Evolutionary conservation across 2,888 invertebrate genomes (phyloP).

Genomic region (Caenorhabditis panamensis): DNA sequence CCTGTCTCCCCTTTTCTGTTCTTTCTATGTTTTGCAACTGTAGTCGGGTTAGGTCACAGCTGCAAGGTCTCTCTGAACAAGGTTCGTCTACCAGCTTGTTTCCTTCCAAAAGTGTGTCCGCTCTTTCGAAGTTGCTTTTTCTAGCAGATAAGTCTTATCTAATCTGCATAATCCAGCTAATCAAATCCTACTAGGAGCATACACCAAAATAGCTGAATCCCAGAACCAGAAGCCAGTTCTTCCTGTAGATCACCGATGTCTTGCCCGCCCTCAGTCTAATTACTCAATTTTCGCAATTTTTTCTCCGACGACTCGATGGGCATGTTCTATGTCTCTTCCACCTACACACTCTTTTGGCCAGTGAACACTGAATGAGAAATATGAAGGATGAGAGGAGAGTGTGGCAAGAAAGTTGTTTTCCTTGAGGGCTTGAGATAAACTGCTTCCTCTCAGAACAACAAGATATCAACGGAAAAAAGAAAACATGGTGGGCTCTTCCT

Average conservation of each 20-base stretch:
- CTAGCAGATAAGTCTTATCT: conserved; percentile 1
- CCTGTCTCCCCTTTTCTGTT: neutral
- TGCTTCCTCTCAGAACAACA: conserved; percentile 38
- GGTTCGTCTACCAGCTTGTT: neutral
- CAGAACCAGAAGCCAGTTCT: conserved; percentile 7
- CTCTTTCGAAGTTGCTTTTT: conserved; percentile 25
- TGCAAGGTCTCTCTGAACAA: neutral
- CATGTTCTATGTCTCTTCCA: conserved; percentile 42
- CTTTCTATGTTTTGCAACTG: neutral
- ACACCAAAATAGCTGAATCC: conserved; percentile 26
- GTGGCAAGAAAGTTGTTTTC: conserved; percentile 55
- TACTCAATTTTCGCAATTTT: conserved; percentile 49
- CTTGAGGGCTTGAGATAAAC: conserved; percentile 49
- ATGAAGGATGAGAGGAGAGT: conserved; percentile 35
- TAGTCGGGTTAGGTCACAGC: neutral
- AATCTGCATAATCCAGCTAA: conserved; percentile 40
- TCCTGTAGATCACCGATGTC: conserved; percentile 14
- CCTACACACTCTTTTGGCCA: conserved; percentile 23
- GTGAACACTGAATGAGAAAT: conserved; percentile 25
- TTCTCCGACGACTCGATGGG: conserved; percentile 38
- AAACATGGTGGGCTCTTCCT: conserved; percentile 4
- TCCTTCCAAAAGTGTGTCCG: neutral
- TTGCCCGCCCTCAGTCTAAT: conserved; percentile 34
- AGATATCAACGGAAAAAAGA: conserved; percentile 39
- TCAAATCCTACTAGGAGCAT: conserved; percentile 25